Evolutionary conservation across 2,888 invertebrate genomes (phyloP).

Genomic region (Drosophila neoperkinsi): DNA sequence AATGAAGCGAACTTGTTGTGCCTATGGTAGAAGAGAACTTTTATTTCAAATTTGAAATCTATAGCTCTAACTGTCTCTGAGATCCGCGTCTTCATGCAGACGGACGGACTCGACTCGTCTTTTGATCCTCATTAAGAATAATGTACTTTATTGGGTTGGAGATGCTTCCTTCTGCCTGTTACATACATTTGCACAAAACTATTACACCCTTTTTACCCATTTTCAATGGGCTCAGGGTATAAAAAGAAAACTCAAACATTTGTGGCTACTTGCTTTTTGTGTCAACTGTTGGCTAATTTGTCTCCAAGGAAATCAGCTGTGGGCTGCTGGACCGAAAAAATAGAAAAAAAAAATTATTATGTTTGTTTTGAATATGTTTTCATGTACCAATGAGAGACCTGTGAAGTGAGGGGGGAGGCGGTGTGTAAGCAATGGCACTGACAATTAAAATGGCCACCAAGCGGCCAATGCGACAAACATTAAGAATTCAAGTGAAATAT

Average conservation of each 20-base stretch:
- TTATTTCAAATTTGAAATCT: background rate
- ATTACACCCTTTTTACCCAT: background rate
- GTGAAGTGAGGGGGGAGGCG: background rate
- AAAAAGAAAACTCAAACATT: constrained; percentile 40
- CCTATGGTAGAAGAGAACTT: background rate
- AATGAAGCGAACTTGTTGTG: no score
- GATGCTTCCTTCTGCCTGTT: background rate
- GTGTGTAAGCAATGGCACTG: constrained; percentile 10
- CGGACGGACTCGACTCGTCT: no score
- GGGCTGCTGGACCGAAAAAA: constrained; percentile 40
- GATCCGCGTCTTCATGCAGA: no score
- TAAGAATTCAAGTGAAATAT: constrained; percentile 42
- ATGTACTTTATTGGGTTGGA: no score
- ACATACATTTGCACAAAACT: background rate
- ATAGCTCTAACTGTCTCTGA: background rate
- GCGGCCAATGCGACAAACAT: constrained; percentile 48
- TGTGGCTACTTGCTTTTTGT: constrained; percentile 35
- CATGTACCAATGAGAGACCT: constrained; percentile 15
- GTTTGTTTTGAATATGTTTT: constrained; percentile 66
- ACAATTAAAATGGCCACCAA: constrained; percentile 48
- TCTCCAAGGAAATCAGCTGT: constrained; percentile 77
- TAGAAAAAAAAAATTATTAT: constrained; percentile 43
- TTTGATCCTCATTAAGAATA: no score
- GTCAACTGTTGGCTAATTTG: constrained; percentile 75
- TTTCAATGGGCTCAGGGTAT: background rate